phyloP scores from a whole-genome alignment of 2,888 invertebrate species.

The Melinopterus prodromus region DNA sequence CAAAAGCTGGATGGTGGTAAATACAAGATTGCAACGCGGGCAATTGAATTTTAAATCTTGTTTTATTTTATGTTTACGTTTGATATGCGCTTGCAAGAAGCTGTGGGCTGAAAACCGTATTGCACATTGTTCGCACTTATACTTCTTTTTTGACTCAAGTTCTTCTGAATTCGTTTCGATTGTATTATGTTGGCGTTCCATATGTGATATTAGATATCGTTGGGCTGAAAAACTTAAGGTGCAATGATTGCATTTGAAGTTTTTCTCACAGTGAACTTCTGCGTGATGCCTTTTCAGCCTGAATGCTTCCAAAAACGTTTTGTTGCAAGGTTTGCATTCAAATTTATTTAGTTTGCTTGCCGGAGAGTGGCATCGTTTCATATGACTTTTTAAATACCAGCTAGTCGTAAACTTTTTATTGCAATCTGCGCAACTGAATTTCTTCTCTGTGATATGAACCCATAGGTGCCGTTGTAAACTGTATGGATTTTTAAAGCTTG shows the following conservation, averaged over 20 bases:
- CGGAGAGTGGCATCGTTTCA: not conserved
- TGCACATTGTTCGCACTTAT: not conserved
- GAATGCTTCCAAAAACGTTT: not conserved
- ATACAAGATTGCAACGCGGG: not conserved
- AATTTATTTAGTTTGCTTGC: not conserved
- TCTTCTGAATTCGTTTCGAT: not conserved
- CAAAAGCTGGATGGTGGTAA: not conserved
- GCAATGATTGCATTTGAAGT: not conserved
- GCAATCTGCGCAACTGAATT: not conserved
- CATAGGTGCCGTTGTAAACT: not conserved
- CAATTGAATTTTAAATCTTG: not conserved
- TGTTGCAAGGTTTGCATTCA: not conserved
- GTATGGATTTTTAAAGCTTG: not conserved
- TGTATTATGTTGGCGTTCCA: not conserved
- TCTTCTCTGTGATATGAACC: not conserved
- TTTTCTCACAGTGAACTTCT: not conserved
- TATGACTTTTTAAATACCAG: not conserved
- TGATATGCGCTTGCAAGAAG: not conserved
- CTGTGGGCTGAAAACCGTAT: not conserved
- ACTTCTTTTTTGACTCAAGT: not conserved
- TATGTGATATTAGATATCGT: not conserved
- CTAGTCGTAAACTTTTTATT: not conserved
- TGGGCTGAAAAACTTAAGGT: not conserved
- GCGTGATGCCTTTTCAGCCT: not conserved
- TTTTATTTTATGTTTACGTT: not conserved